These are phyloP conservation scores for Alouatta caraya DNA, from an alignment of 2,797 vertebrate genomes.

Conservation along the genomic window DNA sequence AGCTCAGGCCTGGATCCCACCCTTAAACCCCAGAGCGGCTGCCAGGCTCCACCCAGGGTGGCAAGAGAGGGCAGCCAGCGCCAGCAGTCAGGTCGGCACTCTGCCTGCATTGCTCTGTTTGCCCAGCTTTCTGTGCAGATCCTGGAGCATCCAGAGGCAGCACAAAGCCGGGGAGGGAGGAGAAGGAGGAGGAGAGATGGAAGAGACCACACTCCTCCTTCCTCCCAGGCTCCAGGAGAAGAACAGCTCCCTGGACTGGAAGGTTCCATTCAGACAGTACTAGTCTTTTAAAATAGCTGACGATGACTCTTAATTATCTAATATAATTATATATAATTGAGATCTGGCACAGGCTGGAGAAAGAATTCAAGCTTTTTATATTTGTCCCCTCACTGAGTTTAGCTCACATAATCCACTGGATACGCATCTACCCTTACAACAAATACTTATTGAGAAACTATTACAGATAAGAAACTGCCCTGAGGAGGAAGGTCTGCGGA, in stretches of 20 bases:
- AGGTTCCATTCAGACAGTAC: not conserved
- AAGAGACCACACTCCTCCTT: not conserved
- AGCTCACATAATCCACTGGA: not conserved
- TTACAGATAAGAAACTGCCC: not conserved
- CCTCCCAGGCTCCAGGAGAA: not conserved
- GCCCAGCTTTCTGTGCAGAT: no score
- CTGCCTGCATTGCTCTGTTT: no score
- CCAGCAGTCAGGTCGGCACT: no score
- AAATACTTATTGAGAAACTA: not conserved
- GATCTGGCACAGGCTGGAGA: not conserved
- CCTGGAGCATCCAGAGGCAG: not conserved
- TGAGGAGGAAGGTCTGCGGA: not conserved
- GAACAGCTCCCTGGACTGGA: not conserved
- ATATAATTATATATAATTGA: not conserved
- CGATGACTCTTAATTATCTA: not conserved
- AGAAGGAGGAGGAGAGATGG: no score
- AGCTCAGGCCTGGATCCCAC: not conserved
- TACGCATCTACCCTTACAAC: fast-evolving
- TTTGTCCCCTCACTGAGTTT: not conserved
- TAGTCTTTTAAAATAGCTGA: not conserved
- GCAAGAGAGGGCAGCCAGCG: not conserved
- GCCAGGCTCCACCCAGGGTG: not conserved
- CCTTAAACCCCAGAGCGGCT: not conserved
- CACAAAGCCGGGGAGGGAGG: not conserved
- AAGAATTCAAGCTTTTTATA: not conserved